Percentiles rank a stretch among this genome's conserved stretches.
These are phyloP conservation scores for Chelonus insularis DNA, from an alignment of 1,140 invertebrate species.

Conservation along the genomic window DNA sequence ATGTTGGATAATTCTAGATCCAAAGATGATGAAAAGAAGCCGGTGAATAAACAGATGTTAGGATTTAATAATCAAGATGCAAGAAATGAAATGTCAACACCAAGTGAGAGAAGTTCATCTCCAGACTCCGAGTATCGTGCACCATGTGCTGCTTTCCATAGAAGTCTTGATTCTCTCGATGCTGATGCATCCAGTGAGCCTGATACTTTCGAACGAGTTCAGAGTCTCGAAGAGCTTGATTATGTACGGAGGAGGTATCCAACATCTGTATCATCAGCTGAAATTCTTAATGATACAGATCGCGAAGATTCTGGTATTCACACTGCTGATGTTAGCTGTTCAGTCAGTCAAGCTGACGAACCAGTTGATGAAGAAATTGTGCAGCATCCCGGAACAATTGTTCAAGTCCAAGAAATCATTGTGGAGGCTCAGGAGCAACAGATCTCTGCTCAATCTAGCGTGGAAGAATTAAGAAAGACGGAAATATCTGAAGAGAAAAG, in stretches of 20 bases:
- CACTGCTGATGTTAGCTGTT: conserved; percentile 76
- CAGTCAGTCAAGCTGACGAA: conserved; percentile 73
- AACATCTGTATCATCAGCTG: conserved; percentile 60
- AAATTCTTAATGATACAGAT: conserved; percentile 67
- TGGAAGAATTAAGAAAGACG: conserved; percentile 32
- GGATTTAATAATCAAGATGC: conserved; percentile 47
- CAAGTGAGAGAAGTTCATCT: conserved; percentile 54
- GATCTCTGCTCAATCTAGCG: conserved; percentile 26
- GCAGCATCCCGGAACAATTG: conserved; percentile 35
- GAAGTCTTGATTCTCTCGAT: conserved; percentile 69
- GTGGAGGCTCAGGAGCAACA: neutral
- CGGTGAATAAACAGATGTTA: conserved; percentile 35
- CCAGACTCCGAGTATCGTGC: conserved; percentile 54
- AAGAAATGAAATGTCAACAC: conserved; percentile 37
- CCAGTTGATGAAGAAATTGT: conserved; percentile 57
- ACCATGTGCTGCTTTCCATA: conserved; percentile 60
- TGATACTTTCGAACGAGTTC: conserved; percentile 67
- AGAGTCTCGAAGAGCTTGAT: conserved; percentile 68
- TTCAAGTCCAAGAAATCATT: conserved; percentile 26
- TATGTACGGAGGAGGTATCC: conserved; percentile 61
- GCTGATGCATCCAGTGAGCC: conserved; percentile 56
- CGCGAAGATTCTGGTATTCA: conserved; percentile 82
- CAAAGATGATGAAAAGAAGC: conserved; percentile 51
- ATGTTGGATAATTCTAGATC: conserved; percentile 59
- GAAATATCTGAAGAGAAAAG: conserved; percentile 1